Evolutionary conservation across 2,113 vertebrate genomes (phyloP).

Genomic region (Aix galericulata): DNA sequence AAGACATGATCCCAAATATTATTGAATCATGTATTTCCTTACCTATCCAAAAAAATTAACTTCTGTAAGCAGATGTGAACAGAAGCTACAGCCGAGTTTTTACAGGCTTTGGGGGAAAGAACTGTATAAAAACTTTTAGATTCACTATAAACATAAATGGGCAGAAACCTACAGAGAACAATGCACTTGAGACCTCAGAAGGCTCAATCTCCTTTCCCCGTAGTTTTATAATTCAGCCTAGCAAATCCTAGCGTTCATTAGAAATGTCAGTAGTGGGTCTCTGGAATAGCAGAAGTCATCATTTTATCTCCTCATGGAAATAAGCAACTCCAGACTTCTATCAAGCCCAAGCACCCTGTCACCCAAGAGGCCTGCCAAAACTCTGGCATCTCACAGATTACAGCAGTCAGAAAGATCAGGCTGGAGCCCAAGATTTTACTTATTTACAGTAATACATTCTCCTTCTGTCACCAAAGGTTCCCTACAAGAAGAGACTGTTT

Average conservation of each 20-base stretch:
- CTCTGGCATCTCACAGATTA: not conserved
- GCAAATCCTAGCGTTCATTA: not conserved
- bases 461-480: not conserved
- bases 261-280: not conserved
- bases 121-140: not conserved
- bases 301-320: not conserved
- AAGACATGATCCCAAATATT: not conserved
- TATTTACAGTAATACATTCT: not conserved
- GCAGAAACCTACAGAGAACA: not conserved
- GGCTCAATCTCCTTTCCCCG: not conserved
- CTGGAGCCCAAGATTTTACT: not conserved
- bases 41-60: not conserved
- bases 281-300: not conserved
- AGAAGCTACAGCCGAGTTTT: not conserved
- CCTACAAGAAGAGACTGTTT: not conserved
- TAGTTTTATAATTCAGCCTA: not conserved
- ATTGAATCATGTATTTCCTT: not conserved
- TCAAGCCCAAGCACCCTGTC: fast-evolving
- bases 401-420: fast-evolving
- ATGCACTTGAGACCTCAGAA: not conserved
- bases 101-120: not conserved
- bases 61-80: not conserved
- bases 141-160: not conserved
- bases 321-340: not conserved
- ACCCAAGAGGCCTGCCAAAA: not conserved